Conservation (phyloP, 1,140 invertebrate species). For the Apolygus lucorum region DNA sequence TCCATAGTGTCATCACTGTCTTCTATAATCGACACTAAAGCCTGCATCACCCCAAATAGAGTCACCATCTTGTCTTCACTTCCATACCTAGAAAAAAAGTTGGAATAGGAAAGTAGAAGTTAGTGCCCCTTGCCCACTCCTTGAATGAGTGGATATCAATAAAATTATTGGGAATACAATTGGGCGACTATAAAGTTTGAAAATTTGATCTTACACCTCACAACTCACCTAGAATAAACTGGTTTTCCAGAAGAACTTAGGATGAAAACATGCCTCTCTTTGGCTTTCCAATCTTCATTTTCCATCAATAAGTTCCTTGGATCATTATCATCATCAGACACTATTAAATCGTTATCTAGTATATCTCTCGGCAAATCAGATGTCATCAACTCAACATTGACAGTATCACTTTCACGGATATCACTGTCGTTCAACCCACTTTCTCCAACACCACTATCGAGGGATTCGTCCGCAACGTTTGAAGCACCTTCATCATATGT, state of each 20-base stretch:
- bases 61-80: constrained; percentile 91
- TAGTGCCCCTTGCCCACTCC: too few species aligned
- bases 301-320: neutral
- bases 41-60: constrained; percentile 91
- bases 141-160: too few species aligned
- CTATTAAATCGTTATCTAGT: neutral
- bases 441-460: too few species aligned
- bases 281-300: neutral
- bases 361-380: neutral
- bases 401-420: neutral
- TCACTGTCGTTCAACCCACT: neutral
- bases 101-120: too few species aligned
- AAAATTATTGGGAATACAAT: too few species aligned
- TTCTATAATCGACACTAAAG: constrained; percentile 84
- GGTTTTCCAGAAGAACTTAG: neutral
- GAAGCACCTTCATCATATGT: too few species aligned
- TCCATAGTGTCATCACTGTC: constrained; percentile 71
- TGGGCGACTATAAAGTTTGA: too few species aligned
- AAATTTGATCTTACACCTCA: too few species aligned
- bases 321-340: neutral
- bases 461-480: too few species aligned
- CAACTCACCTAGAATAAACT: neutral
- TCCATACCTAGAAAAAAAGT: constrained; percentile 60
- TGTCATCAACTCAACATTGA: neutral
- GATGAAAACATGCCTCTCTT: neutral